Percentiles rank a stretch among this genome's conserved stretches.
phyloP scores from a whole-genome alignment of 1,140 invertebrate genomes.

The Calliopsis andreniformis region DNA sequence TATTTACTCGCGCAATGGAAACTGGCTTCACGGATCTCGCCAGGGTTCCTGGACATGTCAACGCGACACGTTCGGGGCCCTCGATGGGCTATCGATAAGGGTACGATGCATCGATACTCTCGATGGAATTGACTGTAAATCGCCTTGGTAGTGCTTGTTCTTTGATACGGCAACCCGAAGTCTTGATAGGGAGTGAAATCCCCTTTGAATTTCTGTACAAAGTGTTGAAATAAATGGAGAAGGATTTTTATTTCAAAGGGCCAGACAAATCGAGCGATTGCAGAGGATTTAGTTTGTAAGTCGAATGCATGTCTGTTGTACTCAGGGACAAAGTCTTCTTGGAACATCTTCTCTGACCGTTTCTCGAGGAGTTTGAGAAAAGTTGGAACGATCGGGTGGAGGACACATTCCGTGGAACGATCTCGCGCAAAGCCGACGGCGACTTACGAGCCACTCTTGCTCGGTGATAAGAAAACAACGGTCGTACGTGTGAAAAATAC shows the following conservation, averaged over 20 bases:
- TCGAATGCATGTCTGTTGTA: no score
- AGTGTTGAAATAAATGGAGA: no score
- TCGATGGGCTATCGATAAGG: background rate
- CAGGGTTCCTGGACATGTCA: background rate
- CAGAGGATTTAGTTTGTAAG: no score
- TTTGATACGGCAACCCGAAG: no score
- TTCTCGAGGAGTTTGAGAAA: background rate
- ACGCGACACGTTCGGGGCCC: background rate
- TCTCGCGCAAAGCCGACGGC: constrained; percentile 10
- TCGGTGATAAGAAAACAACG: constrained; percentile 38
- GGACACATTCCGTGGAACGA: constrained; percentile 22
- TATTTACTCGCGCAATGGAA: background rate
- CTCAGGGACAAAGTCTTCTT: background rate
- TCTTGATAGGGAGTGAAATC: no score
- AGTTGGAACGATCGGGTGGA: background rate
- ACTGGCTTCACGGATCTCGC: background rate
- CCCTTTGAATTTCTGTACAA: no score
- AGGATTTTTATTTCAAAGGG: no score
- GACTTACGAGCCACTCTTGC: constrained; percentile 24
- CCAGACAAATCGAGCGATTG: no score
- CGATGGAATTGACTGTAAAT: background rate
- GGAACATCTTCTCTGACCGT: background rate
- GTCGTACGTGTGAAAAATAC: constrained; percentile 40
- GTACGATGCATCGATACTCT: background rate
- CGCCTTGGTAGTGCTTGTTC: no score